Percentiles rank a stretch among this genome's conserved stretches.
Conservation (phyloP, 2,797 vertebrate species). For the Sebastes diploproa region DNA sequence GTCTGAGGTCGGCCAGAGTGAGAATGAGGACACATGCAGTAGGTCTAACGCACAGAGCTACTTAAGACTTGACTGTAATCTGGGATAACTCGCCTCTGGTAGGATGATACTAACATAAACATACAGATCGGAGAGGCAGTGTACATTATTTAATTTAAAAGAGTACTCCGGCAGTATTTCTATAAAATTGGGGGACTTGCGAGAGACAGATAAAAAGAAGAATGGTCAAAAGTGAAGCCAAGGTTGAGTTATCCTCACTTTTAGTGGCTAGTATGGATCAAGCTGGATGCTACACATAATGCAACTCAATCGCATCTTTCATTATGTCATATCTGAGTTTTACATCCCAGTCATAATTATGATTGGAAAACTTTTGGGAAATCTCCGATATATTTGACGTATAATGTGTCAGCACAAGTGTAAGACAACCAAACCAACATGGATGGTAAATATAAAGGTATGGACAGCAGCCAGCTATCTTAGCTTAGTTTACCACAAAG, state of each 20-base stretch:
- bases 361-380: not conserved
- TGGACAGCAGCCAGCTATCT: too few relatives aligned
- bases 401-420: not conserved
- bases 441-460: not conserved
- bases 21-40: constrained; percentile 54
- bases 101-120: constrained; percentile 8
- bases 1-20: constrained; percentile 33
- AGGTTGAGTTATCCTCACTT: too few relatives aligned
- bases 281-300: too few relatives aligned
- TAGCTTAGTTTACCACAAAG: not conserved
- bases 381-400: not conserved
- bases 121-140: not conserved
- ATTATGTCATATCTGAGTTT: not conserved
- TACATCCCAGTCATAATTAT: not conserved
- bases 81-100: constrained; percentile 39
- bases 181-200: not conserved
- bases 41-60: constrained; percentile 49
- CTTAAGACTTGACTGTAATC: constrained; percentile 64
- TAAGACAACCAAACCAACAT: not conserved
- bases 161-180: not conserved
- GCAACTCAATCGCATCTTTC: not conserved
- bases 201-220: not conserved
- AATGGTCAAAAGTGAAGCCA: too few relatives aligned
- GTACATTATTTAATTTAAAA: not conserved
- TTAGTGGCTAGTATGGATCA: too few relatives aligned